Base-by-base conservation (phyloP, 2,888 invertebrate genomes). In the Poecilobothrus nobilitatus region DNA sequence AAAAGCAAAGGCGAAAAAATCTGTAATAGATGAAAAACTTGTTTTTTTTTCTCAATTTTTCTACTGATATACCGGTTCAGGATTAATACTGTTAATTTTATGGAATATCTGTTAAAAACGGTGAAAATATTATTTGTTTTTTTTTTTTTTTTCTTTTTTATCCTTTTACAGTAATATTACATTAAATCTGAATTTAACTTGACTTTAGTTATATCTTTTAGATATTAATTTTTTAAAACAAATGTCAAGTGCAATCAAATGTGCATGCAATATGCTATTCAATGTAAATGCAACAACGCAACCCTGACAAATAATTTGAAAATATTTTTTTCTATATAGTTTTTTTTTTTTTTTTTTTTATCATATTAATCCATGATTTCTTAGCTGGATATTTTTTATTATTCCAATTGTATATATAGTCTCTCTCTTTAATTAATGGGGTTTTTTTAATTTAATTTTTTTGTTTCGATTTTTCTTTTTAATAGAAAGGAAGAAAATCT, bases 81-180 rank as follows among this genome's bases (percentile, higher is more conserved):
- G 53, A 53, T 53, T 53, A 53, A 1, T 53, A 53, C 53, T 53
- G 53, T 53, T 53, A 53, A 53, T 18, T 53, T 53, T 53, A 37
- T 37, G 6, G 53, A 18, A 53, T 18, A 53, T 53, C 5, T 53
- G 53, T 18, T 15, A 53, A 53, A 53, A 53, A 53, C 53, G 53
- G 53, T 53, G 53, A 53, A 53, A 18, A 18, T n/a, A 18, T 15
- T 53, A 12, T 53, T 44, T 53, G 2, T 15, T 53, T 18, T 53
- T 53, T 6, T 53, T 53, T 37, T 53, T 53, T n/a, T 53, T 53
- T 6, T 9, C 18, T 53, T 53, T 53, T 12, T 53, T 53, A 53
- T 53, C 53, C 53, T 53, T 53, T 53, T 53, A 53, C 53, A 53
- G 53, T 53, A 53, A 53, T 53, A 53, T 53, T 53, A n/a, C 18